A percentile compares a stretch with the other conserved stretches of the same genome.
phyloP scores from a whole-genome alignment of 1,140 invertebrate genomes.

The Parasteatoda tepidariorum region DNA sequence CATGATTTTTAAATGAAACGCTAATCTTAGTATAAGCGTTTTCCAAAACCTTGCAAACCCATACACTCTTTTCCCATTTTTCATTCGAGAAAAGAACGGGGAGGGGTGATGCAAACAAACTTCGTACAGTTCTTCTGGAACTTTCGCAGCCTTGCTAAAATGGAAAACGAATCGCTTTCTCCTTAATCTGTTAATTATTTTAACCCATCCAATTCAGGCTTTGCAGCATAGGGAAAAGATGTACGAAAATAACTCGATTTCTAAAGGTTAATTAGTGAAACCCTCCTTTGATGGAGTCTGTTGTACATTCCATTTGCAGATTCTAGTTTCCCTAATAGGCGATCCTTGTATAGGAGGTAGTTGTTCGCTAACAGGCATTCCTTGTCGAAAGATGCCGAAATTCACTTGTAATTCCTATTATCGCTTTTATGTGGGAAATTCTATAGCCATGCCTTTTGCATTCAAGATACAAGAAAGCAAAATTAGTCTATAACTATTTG shows the following conservation, averaged over 20 bases:
- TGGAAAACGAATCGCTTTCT: neutral
- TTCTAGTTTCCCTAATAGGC: no score
- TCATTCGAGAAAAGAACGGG: conserved; percentile 9
- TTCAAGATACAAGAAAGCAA: no score
- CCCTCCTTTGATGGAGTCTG: neutral
- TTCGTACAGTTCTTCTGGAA: neutral
- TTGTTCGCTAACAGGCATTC: no score
- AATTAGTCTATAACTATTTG: no score
- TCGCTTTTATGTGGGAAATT: no score
- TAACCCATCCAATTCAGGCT: neutral
- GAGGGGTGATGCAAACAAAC: neutral
- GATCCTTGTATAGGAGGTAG: no score
- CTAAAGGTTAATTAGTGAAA: neutral
- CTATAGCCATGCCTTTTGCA: no score
- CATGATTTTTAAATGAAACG: conserved; percentile 34
- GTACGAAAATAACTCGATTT: neutral
- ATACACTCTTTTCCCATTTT: neutral
- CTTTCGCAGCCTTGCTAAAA: neutral
- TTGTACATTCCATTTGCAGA: no score
- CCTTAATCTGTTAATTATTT: neutral
- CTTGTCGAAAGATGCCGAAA: no score
- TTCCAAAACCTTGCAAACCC: neutral
- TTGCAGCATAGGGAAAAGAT: neutral
- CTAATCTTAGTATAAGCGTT: conserved; percentile 35
- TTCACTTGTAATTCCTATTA: no score